Conservation (phyloP, 2,113 vertebrate species). For the Thermophis baileyi region DNA sequence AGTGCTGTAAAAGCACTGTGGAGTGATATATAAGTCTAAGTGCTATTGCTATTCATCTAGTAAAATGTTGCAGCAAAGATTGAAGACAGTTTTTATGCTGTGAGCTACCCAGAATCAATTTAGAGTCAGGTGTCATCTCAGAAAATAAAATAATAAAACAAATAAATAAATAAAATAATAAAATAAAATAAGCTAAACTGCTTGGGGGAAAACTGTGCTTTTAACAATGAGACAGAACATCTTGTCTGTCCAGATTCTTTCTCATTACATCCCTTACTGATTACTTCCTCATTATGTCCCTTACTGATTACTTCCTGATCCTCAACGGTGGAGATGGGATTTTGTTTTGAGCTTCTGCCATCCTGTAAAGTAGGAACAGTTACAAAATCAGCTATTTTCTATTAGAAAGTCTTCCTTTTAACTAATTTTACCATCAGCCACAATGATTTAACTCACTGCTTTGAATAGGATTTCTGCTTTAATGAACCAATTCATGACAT, state of each 20-base stretch:
- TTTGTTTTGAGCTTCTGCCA: neutral
- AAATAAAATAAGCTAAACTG: neutral
- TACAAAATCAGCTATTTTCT: neutral
- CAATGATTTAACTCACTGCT: constrained; percentile 6
- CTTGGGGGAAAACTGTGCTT: neutral
- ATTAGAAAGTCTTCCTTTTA: neutral
- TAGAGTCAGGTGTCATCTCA: neutral
- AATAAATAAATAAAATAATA: neutral
- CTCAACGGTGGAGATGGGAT: neutral
- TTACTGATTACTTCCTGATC: neutral
- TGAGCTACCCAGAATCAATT: neutral
- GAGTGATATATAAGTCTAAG: neutral
- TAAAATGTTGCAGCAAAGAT: neutral
- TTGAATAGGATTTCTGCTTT: constrained; percentile 12
- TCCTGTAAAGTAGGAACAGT: constrained; percentile 3
- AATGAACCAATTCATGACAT: neutral
- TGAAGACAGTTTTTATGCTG: neutral
- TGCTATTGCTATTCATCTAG: neutral
- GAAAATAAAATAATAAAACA: neutral
- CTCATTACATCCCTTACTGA: neutral
- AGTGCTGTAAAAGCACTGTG: neutral
- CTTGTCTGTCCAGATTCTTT: neutral
- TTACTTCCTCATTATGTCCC: neutral
- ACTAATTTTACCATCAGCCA: neutral
- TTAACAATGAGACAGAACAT: neutral